Conservation (phyloP, 2,797 vertebrate species). For the Melanotaenia nigrans region DNA sequence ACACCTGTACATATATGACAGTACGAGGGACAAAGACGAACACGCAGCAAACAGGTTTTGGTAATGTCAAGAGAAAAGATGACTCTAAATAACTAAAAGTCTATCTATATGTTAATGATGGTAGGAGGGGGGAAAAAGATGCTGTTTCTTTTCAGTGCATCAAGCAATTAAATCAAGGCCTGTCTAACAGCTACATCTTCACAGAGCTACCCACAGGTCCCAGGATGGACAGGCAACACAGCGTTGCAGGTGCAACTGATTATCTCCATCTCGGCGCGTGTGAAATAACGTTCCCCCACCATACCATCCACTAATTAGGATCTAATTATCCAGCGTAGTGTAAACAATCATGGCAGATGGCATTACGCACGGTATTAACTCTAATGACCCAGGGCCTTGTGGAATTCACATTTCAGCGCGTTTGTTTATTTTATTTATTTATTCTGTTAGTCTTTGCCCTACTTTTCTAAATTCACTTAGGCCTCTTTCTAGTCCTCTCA, state of each 20-base stretch:
- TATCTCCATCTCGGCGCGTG: constrained; percentile 66
- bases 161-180: constrained; percentile 61
- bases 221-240: constrained; percentile 55
- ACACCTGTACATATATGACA: constrained; percentile 4
- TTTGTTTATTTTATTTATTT: constrained; percentile 82
- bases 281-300: constrained; percentile 79
- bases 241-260: constrained; percentile 75
- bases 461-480: constrained; percentile 85
- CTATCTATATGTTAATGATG: constrained; percentile 60
- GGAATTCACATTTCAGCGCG: constrained; percentile 83
- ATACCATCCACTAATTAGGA: constrained; percentile 94
- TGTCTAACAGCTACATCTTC: constrained; percentile 39
- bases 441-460: constrained; percentile 84
- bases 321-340: constrained; percentile 94
- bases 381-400: constrained; percentile 88
- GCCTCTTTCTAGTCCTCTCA: constrained; percentile 73
- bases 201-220: constrained; percentile 39
- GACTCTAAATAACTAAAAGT: constrained; percentile 35
- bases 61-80: constrained; percentile 50
- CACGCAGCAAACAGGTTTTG: constrained; percentile 34
- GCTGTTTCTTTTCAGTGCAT: constrained; percentile 35
- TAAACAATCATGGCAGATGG: constrained; percentile 97
- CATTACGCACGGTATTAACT: constrained; percentile 86
- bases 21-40: constrained; percentile 24
- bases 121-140: constrained; percentile 13